Evolutionary conservation across 2,888 invertebrate genomes (phyloP).

Genomic region (Busseola fusca): DNA sequence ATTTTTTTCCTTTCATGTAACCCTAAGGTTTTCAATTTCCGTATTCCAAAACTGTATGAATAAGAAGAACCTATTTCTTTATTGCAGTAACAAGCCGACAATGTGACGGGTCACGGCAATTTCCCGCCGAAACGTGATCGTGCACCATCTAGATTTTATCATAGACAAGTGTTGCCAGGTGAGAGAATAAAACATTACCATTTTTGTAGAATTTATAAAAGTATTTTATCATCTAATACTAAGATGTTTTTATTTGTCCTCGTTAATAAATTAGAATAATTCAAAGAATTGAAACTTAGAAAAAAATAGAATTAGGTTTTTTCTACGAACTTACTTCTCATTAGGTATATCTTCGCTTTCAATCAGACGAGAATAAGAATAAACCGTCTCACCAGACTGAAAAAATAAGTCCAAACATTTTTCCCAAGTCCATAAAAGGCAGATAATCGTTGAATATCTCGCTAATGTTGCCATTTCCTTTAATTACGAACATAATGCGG

Average conservation of each 20-base stretch:
- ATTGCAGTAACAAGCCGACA: conserved; percentile 82
- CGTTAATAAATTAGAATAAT: background rate
- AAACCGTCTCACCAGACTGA: background rate
- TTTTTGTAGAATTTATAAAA: background rate
- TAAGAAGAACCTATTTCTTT: conserved; percentile 61
- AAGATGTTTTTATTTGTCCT: background rate
- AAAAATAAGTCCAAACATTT: conserved; percentile 20
- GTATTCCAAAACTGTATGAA: background rate
- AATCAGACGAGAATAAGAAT: conserved; percentile 6
- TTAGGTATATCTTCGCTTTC: conserved; percentile 36
- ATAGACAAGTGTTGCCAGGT: conserved; percentile 72
- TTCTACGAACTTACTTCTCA: background rate
- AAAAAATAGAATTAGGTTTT: background rate
- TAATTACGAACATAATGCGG: conserved; percentile 59
- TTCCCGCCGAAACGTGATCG: conserved; percentile 66
- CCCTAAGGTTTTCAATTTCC: background rate
- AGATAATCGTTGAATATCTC: conserved; percentile 47
- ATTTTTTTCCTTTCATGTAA: background rate
- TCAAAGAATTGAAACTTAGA: background rate
- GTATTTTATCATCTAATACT: background rate
- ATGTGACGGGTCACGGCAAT: conserved; percentile 77
- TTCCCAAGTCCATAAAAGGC: conserved; percentile 34
- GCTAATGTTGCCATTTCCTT: conserved; percentile 51
- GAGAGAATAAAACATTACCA: background rate
- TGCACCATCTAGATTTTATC: conserved; percentile 76